Base-by-base conservation (phyloP, 2,113 vertebrate species). In the Oryzias celebensis region DNA sequence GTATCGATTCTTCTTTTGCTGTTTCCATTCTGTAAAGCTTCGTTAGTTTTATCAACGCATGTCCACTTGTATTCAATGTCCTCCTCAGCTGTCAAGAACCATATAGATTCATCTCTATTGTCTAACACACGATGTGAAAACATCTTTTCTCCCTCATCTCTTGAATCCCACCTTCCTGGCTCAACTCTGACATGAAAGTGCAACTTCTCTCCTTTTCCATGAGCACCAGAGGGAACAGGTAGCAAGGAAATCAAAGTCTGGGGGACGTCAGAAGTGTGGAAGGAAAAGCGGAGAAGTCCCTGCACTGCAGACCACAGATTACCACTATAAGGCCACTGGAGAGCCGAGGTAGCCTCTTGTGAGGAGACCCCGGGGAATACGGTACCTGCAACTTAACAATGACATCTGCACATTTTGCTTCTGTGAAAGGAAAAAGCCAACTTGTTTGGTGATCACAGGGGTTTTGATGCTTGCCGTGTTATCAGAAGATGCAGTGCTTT, bases 171-270 rank as follows among this genome's bases (percentile, higher is more conserved):
- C 58, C 56, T 58, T 56, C 67, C 67, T 68, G 73, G 65, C 68
- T 63, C 63, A 62, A 54, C 36, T 72, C 75, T 75, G 79, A 78
- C 78, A 85, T 74, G 58, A 73, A 79, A 79, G 55, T 74, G 63
- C 71, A 77, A 84, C 81, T 75, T 62, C 54, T 82, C 80, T 80
- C 70, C 62, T 84, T 44, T n/a, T 18, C 61, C 59, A 58, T 52
- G 81, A 78, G 77, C 77, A 57, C 81, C 82, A 57, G 66, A 81
- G 66, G 69, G 78, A 90, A 90, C 78, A 83, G 82, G 82, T 86
- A 81, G 68, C 86, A 56, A 57, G 87, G 88, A 91, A 90, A 91
- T 90, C 83, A 78, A 87, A 91, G 81, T 89, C 49, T 55, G 75
- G 64, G 70, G 62, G 44, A 54, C 73, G 73, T 85, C 56, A 75